phyloP scores from a whole-genome alignment of 2,888 invertebrate genomes.

The Nephrocerus scutellatus region DNA sequence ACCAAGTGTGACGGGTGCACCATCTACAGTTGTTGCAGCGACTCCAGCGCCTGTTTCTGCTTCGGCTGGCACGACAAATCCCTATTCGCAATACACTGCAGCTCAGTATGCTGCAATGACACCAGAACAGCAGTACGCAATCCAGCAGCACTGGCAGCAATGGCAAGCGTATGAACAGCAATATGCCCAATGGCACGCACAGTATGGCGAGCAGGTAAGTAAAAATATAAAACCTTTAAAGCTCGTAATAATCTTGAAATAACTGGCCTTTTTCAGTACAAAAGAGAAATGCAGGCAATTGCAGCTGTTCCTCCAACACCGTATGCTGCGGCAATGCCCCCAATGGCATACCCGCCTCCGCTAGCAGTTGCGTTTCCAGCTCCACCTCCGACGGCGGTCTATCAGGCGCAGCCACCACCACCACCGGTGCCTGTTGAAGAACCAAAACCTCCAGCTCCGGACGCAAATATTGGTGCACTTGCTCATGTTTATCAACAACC shows the following conservation, averaged over 20 bases:
- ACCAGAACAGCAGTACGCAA: constrained; percentile 43
- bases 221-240: neutral
- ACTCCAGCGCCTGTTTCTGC: constrained; percentile 5
- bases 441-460: constrained; percentile 14
- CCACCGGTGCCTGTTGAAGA: constrained; percentile 19
- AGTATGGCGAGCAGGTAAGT: constrained; percentile 46
- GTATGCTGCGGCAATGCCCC: constrained; percentile 13
- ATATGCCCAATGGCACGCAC: constrained; percentile 47
- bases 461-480: constrained; percentile 33
- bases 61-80: constrained; percentile 23
- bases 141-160: constrained; percentile 47
- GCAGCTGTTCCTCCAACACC: constrained; percentile 23
- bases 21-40: too few relatives aligned
- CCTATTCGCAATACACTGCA: constrained; percentile 37
- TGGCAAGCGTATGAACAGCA: constrained; percentile 47
- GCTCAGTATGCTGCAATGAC: constrained; percentile 44
- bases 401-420: constrained; percentile 18
- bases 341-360: constrained; percentile 22
- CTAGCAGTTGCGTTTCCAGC: constrained; percentile 18
- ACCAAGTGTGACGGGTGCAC: constrained; percentile 7
- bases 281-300: constrained; percentile 45
- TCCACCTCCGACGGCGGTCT: constrained; percentile 11
- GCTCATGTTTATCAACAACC: constrained; percentile 40
- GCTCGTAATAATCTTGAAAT: neutral
- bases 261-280: constrained; percentile 32